phyloP scores from a whole-genome alignment of 2,888 invertebrate species.

The Euclidia mi region DNA sequence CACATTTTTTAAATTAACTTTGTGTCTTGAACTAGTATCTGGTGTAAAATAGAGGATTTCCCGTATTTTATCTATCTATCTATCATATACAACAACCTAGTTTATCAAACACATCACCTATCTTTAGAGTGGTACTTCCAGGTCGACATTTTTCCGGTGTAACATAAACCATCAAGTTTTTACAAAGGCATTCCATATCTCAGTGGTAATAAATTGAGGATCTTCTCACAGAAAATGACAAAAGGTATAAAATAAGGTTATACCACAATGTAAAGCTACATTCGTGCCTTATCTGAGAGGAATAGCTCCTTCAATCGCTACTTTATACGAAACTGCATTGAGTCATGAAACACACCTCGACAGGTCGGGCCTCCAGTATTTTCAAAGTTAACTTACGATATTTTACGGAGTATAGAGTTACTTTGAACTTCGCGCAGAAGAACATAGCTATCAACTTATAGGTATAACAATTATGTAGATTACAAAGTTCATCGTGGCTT shows the following conservation, averaged over 20 bases:
- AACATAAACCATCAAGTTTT: constrained; percentile 32
- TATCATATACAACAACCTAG: no score
- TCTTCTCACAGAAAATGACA: constrained; percentile 56
- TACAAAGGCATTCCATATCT: constrained; percentile 46
- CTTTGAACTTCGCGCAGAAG: no score
- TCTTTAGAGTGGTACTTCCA: not conserved
- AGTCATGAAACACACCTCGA: constrained; percentile 23
- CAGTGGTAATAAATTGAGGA: constrained; percentile 58
- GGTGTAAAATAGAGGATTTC: no score
- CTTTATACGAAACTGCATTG: constrained; percentile 41
- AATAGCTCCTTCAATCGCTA: constrained; percentile 39
- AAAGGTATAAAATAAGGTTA: constrained; percentile 63
- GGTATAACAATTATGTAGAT: no score
- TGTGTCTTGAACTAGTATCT: no score
- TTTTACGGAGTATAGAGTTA: not conserved
- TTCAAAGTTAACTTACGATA: not conserved
- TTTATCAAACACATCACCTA: no score
- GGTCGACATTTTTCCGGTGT: not conserved
- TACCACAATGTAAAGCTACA: constrained; percentile 55
- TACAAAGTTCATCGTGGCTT: no score
- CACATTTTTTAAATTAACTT: no score
- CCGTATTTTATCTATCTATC: no score
- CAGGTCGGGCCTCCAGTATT: not conserved
- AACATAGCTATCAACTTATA: no score
- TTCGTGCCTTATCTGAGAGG: constrained; percentile 56